These are phyloP conservation scores for Hyalella azteca DNA, from an alignment of 2,888 invertebrate species.

Conservation along the genomic window DNA sequence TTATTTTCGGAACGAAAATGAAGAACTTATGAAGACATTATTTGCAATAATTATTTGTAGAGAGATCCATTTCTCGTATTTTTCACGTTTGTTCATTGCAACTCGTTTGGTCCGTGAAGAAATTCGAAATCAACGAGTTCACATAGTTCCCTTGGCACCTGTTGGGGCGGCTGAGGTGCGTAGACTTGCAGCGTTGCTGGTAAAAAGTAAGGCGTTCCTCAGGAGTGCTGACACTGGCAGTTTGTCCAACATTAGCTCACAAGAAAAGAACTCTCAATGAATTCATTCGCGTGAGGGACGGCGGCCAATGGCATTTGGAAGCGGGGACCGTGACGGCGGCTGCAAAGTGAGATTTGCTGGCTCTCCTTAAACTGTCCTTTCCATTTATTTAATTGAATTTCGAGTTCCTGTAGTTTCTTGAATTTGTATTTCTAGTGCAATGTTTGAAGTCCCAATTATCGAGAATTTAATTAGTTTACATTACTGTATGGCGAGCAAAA, in stretches of 20 bases:
- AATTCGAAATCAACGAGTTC: too few relatives aligned
- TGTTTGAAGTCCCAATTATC: neutral
- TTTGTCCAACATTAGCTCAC: constrained; percentile 14
- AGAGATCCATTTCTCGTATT: too few relatives aligned
- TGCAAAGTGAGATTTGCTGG: neutral
- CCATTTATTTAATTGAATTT: neutral
- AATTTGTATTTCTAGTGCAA: neutral
- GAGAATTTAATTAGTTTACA: neutral
- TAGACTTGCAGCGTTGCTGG: neutral
- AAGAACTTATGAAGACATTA: too few relatives aligned
- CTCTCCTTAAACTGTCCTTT: neutral
- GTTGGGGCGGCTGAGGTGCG: neutral
- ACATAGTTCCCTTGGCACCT: too few relatives aligned
- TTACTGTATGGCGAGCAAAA: neutral
- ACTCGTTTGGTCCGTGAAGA: too few relatives aligned
- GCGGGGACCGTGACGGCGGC: neutral
- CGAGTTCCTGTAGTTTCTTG: too few relatives aligned
- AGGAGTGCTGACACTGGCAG: constrained; percentile 12
- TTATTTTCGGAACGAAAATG: too few relatives aligned
- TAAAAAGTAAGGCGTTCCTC: neutral
- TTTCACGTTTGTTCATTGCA: too few relatives aligned
- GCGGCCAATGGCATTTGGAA: neutral
- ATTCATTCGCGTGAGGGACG: neutral
- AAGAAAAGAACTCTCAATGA: neutral
- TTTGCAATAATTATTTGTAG: too few relatives aligned